These are phyloP conservation scores for Chymomyza caudatula DNA, from an alignment of 2,888 invertebrate genomes.

Conservation along the genomic window DNA sequence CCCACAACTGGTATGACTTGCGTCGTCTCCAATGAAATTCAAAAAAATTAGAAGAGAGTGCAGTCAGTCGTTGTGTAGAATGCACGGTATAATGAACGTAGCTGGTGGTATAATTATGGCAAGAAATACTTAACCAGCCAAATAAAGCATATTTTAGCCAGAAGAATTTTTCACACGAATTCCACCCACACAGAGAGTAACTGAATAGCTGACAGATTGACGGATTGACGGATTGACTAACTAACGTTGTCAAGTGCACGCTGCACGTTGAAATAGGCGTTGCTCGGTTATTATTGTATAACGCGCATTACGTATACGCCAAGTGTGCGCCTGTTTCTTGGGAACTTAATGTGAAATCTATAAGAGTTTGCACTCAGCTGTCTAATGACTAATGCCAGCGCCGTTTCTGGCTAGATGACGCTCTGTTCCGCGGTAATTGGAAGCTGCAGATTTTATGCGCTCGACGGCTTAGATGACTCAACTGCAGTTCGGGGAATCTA, in stretches of 20 bases:
- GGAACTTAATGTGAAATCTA: not conserved
- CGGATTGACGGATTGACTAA: not conserved
- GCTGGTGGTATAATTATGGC: not conserved
- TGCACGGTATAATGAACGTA: not conserved
- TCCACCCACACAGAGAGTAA: slow-evolving; percentile 27
- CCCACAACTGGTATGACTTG: slow-evolving; percentile 20
- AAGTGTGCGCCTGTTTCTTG: slow-evolving; percentile 12
- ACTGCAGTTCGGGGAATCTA: slow-evolving; percentile 39
- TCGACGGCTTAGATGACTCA: slow-evolving; percentile 43
- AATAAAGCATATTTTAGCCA: no score
- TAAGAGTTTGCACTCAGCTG: not conserved
- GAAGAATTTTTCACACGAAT: slow-evolving; percentile 48
- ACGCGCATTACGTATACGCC: slow-evolving; percentile 32
- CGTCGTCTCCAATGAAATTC: slow-evolving; percentile 40
- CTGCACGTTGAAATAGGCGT: not conserved
- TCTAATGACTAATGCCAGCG: slow-evolving; percentile 53
- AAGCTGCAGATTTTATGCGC: slow-evolving; percentile 54
- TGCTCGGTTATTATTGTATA: not conserved
- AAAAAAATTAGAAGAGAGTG: slow-evolving; percentile 25
- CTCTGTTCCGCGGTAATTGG: slow-evolving; percentile 49
- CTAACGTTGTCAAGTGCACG: not conserved
- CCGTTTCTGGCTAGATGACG: not conserved
- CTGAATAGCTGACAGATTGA: slow-evolving; percentile 1
- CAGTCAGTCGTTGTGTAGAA: not conserved
- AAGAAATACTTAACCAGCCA: not conserved